Conservation (phyloP, 2,888 invertebrate species). For the Candidula unifasciata region DNA sequence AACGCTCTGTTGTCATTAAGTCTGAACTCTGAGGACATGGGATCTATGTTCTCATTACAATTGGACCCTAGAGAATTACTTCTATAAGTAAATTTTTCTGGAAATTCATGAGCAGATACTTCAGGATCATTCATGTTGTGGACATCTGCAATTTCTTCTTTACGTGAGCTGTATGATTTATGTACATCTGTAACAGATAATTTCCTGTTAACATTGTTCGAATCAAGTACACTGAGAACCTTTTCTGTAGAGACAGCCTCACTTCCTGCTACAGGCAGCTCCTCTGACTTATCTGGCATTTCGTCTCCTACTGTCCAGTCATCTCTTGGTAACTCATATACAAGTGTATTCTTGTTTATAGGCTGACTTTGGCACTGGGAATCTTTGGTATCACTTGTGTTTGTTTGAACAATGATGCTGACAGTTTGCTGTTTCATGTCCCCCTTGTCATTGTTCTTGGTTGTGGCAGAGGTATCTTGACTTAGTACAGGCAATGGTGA, state of each 20-base stretch:
- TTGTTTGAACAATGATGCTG: neutral
- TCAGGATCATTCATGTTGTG: neutral
- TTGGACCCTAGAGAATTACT: neutral
- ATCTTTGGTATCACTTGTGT: neutral
- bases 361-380: neutral
- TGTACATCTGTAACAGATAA: neutral
- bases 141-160: neutral
- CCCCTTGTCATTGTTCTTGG: neutral
- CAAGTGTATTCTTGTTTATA: neutral
- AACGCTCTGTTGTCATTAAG: neutral
- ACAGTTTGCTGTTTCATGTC: neutral
- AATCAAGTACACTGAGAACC: conserved; percentile 14
- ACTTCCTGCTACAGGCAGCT: neutral
- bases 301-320: conserved; percentile 23
- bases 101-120: neutral
- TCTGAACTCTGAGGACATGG: neutral
- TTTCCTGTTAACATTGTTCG: neutral
- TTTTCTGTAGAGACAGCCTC: neutral
- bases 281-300: neutral
- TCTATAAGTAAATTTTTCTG: neutral
- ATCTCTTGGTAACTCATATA: conserved; percentile 10
- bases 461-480: neutral
- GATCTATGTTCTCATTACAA: too few relatives aligned
- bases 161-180: neutral
- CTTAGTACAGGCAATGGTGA: neutral